Conservation (phyloP, 2,113 vertebrate species). For the Colinus virginianus region DNA sequence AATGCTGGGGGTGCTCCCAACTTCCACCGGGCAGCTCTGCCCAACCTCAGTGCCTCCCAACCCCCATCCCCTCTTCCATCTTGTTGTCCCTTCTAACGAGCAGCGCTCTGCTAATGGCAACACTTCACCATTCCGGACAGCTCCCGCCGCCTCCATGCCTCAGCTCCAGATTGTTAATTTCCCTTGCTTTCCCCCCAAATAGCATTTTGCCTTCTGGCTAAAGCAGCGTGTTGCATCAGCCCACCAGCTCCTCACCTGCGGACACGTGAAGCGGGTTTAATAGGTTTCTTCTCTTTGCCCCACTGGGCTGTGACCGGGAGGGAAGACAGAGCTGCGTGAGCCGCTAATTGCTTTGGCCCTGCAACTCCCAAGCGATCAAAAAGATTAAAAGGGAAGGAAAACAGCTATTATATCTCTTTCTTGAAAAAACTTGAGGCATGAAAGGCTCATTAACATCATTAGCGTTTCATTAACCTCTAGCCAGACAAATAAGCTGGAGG, state of each 20-base stretch:
- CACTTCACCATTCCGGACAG: constrained; percentile 52
- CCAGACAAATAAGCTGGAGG: constrained; percentile 81
- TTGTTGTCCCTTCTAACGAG: neutral
- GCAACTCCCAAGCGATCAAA: constrained; percentile 79
- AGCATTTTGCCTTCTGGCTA: constrained; percentile 69
- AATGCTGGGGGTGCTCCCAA: fast-evolving
- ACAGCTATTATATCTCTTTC: constrained; percentile 84
- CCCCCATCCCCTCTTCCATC: neutral
- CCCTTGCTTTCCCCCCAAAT: constrained; percentile 37
- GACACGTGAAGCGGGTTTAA: constrained; percentile 65
- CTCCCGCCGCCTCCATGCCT: constrained; percentile 16
- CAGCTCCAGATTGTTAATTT: constrained; percentile 77
- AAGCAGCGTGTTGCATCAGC: constrained; percentile 18
- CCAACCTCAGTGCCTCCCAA: neutral
- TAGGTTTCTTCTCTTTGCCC: constrained; percentile 74
- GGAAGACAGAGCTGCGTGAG: constrained; percentile 54
- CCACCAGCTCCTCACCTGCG: constrained; percentile 66
- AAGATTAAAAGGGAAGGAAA: constrained; percentile 83
- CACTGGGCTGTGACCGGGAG: constrained; percentile 79
- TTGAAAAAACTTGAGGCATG: constrained; percentile 76
- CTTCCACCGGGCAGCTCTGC: neutral
- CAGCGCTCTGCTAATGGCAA: neutral
- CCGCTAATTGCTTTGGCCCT: constrained; percentile 80
- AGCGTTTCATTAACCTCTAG: constrained; percentile 85
- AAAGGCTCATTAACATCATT: constrained; percentile 85